Evolutionary conservation across 2,797 vertebrate species (phyloP).

Genomic region (Gephyroberyx darwinii): DNA sequence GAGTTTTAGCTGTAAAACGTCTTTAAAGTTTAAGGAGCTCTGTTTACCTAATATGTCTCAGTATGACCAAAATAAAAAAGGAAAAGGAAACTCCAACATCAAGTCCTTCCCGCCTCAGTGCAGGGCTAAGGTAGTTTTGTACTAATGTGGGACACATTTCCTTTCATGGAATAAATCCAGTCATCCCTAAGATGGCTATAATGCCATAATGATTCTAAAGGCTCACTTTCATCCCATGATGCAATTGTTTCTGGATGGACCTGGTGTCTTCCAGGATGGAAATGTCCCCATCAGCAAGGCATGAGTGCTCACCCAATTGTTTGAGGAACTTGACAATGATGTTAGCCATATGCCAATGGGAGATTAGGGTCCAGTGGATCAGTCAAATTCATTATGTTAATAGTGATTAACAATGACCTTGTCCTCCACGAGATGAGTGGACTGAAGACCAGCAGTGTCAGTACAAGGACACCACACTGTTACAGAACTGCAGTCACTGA

Average conservation of each 20-base stretch:
- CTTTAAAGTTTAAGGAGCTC: conserved; percentile 40
- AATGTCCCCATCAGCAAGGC: conserved; percentile 48
- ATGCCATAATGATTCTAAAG: conserved; percentile 50
- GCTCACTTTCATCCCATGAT: conserved; percentile 27
- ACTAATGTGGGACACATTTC: conserved; percentile 17
- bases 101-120: neutral
- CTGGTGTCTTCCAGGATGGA: conserved; percentile 34
- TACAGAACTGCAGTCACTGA: conserved; percentile 1
- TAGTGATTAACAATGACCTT: conserved; percentile 24
- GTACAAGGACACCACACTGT: conserved; percentile 28
- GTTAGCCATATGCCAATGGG: conserved; percentile 45
- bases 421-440: conserved; percentile 7
- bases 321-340: conserved; percentile 33
- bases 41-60: conserved; percentile 10
- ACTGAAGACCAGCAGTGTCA: conserved; percentile 11
- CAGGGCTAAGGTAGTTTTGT: neutral
- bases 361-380: conserved; percentile 34
- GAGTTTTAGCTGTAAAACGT: conserved; percentile 17
- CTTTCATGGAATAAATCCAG: conserved; percentile 31
- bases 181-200: conserved; percentile 24
- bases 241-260: neutral
- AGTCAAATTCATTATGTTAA: conserved; percentile 39
- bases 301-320: conserved; percentile 43
- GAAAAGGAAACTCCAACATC: neutral
- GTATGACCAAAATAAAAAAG: conserved; percentile 25